These are phyloP conservation scores for Amphiduros pacificus DNA, from an alignment of 2,888 invertebrate species.

Conservation along the genomic window DNA sequence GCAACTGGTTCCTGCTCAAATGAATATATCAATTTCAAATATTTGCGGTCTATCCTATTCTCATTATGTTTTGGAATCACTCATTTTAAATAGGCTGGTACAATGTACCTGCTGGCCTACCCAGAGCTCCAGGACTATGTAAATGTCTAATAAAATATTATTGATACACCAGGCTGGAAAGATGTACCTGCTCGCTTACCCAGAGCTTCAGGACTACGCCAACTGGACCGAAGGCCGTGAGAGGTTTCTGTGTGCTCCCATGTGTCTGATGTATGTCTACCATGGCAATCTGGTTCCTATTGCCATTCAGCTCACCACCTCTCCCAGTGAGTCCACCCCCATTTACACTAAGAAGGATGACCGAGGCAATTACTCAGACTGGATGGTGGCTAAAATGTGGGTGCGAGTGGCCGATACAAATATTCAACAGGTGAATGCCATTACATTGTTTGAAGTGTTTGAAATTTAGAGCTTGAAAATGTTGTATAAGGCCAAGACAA, in stretches of 20 bases:
- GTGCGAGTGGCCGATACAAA: constrained; percentile 28
- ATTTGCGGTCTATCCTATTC: no score
- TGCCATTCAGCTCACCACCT: not conserved
- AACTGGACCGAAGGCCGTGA: not conserved
- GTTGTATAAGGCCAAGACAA: no score
- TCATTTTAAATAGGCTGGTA: no score
- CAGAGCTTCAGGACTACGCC: not conserved
- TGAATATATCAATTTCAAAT: no score
- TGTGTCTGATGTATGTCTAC: not conserved
- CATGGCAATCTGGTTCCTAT: not conserved
- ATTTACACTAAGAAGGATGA: no score
- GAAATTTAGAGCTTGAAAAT: no score
- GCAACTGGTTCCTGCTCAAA: no score
- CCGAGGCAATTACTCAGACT: no score
- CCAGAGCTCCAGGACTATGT: not conserved
- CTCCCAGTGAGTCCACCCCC: not conserved
- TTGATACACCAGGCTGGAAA: not conserved
- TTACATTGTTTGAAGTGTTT: no score
- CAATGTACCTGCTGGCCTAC: not conserved
- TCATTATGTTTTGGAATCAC: no score
- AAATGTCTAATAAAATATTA: no score
- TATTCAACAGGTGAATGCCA: constrained; percentile 27
- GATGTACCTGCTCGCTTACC: not conserved
- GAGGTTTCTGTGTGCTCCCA: not conserved
- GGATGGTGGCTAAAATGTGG: constrained; percentile 32